These are phyloP conservation scores for Yponomeuta plumbellus DNA, from an alignment of 2,888 invertebrate species.

Conservation along the genomic window DNA sequence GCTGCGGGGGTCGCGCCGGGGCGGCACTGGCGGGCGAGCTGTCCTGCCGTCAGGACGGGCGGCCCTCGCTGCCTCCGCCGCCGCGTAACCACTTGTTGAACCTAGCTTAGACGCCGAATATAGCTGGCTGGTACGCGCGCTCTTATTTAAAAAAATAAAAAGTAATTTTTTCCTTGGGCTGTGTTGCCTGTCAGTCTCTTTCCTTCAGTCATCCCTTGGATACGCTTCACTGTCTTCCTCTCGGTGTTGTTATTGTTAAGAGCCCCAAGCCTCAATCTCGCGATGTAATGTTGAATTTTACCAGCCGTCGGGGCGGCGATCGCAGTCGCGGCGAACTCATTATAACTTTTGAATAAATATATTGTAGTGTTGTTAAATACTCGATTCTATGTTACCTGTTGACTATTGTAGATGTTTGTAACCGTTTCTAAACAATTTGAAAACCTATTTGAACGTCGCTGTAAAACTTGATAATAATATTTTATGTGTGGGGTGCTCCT, in stretches of 20 bases:
- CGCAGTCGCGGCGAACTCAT: constrained; percentile 51
- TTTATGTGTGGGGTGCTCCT: constrained; percentile 34
- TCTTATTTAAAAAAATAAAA: background rate
- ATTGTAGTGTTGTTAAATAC: constrained; percentile 67
- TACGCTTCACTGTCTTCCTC: constrained; percentile 55
- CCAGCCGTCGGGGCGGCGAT: constrained; percentile 34
- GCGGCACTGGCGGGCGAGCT: constrained; percentile 68
- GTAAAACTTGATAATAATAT: constrained; percentile 36
- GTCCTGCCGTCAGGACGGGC: constrained; percentile 63
- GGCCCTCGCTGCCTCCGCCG: constrained; percentile 51
- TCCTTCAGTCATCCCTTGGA: constrained; percentile 37
- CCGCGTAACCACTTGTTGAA: constrained; percentile 67
- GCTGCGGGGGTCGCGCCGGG: constrained; percentile 17
- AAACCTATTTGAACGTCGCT: constrained; percentile 37
- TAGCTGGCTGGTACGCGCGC: constrained; percentile 29
- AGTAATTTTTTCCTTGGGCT: constrained; percentile 39
- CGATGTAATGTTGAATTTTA: constrained; percentile 33
- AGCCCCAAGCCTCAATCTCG: constrained; percentile 35
- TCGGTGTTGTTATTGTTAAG: constrained; percentile 61
- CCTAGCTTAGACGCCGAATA: constrained; percentile 14
- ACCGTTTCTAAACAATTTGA: constrained; percentile 38
- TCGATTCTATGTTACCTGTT: constrained; percentile 73
- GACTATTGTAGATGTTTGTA: constrained; percentile 62
- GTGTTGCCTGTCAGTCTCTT: constrained; percentile 64
- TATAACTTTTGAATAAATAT: constrained; percentile 64